Conservation (phyloP, 1,140 invertebrate genomes). For the Bombus vancouverensis region DNA sequence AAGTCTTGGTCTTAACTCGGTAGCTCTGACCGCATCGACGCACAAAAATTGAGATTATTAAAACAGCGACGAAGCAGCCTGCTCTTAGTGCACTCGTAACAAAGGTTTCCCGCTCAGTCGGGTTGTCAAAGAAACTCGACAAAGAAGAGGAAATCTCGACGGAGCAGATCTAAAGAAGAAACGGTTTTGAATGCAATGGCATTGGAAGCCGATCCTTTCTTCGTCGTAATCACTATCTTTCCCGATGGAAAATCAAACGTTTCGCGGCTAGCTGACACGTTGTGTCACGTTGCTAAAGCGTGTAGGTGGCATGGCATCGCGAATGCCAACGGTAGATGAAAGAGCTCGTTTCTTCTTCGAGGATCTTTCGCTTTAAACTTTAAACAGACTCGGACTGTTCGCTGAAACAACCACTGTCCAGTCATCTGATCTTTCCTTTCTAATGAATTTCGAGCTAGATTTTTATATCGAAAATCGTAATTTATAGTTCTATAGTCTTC, state of each 20-base stretch:
- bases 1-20: accelerated
- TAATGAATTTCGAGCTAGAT: neutral
- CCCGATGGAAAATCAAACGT: neutral
- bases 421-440: neutral
- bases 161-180: neutral
- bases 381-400: neutral
- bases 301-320: neutral
- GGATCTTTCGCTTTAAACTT: neutral
- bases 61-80: neutral
- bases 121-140: slow-evolving; percentile 4
- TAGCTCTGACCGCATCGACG: neutral
- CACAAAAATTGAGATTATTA: neutral
- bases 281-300: neutral
- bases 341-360: neutral
- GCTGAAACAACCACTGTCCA: neutral
- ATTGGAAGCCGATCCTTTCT: neutral
- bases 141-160: neutral
- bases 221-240: neutral
- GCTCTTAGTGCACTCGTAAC: neutral
- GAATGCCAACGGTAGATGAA: neutral
- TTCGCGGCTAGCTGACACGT: neutral
- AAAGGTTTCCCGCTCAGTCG: neutral
- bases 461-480: too few relatives aligned
- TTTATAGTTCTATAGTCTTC: too few relatives aligned
- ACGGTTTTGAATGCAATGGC: neutral